These are phyloP conservation scores for Caenorhabditis elegans DNA, from an alignment of 1,140 invertebrate species.

Conservation along the genomic window WBcel235 BX284604.4:11222501-11223000, in stretches of 20 bases:
- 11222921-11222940: not conserved
- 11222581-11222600: constrained; percentile 9
- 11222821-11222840: too few species aligned
- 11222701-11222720: not conserved
- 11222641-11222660: not conserved
- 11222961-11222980: not conserved
- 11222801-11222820: not conserved
- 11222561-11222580: not conserved
- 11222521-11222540: too few species aligned
- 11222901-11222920: not conserved
- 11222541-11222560: too few species aligned
- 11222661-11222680: not conserved
- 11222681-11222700: not conserved
- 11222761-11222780: not conserved
- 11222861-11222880: not conserved
- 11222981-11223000: not conserved
- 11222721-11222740: not conserved
- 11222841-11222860: not conserved
- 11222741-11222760: not conserved
- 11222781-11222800: constrained; percentile 3
- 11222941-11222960: not conserved
- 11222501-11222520: not conserved
- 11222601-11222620: not conserved
- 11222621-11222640: not conserved
- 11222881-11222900: constrained; percentile 1